Base-by-base conservation (phyloP, 2,888 invertebrate species). In the Drosophila pegasa region DNA sequence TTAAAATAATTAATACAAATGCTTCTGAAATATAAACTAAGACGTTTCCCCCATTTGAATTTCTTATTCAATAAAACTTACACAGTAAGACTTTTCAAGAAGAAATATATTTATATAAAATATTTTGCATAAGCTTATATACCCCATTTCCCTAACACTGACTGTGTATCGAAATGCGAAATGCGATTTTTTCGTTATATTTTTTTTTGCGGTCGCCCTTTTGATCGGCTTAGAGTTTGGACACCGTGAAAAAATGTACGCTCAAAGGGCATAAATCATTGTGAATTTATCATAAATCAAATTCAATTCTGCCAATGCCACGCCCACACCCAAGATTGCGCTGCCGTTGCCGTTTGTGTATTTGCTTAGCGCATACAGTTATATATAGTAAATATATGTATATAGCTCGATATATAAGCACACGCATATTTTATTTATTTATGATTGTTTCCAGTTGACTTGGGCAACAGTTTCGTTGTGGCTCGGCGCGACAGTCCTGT, bases 251-350 rank as follows among this genome's bases (percentile, higher is more conserved):
- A 71, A 68, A 77, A 80, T 64, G 65, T 71, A 61, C 67, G 59
- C 62, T 76, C 78, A 88, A 84, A 88, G 87, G 74, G 84, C 81
- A 86, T 86, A 86, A 86, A 86, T 88, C 86, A 88, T 83, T 74
- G 71, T 51, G 82, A 79, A 84, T 82, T 88, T 88, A 88, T 86
- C 84, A 86, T 88, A 86, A 86, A 86, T 86, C 86, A 86, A 80
- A 88, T 88, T 84, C 74, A 86, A 88, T 86, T 83, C 66, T 60
- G 67, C 63, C 64, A 65, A 54, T 63, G 59, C 58, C 59, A 60
- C 48, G 41, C 47, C 60, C 51, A 25, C 12, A 10, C 38, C 63
- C 22, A 43, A 25, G 22, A 14, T 29, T 45, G n/a, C 22, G n/a
- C n/a, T 61, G 22, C n/a, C 43, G 27, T 25, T 38, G 40, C 27